These are phyloP conservation scores for Umimayanthus chanpuru DNA, from an alignment of 92 coral and sea anemone genomes.

Conservation along the genomic window DNA sequence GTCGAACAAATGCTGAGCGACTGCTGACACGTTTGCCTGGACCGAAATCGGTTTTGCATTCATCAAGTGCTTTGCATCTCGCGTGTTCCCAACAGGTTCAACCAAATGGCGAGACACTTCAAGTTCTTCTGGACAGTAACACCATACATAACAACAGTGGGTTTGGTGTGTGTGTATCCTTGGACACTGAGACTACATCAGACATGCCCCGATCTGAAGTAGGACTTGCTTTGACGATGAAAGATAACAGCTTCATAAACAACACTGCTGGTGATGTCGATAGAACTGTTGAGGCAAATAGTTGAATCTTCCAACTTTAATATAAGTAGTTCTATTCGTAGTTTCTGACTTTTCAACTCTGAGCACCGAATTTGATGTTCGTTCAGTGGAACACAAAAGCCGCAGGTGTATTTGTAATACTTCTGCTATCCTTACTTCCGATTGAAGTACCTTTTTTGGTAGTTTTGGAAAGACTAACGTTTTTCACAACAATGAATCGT, in stretches of 20 bases:
- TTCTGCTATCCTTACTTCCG: background rate
- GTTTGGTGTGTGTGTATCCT: slow-evolving; percentile 75
- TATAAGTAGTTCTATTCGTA: background rate
- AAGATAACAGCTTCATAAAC: slow-evolving; percentile 71
- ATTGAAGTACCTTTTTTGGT: background rate
- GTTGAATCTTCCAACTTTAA: background rate
- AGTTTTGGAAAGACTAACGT: background rate
- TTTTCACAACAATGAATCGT: too few species aligned
- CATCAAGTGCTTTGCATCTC: background rate
- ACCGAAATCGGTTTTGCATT: background rate
- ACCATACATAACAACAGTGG: slow-evolving; percentile 74
- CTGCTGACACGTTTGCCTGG: too few species aligned
- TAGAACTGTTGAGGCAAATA: slow-evolving; percentile 39
- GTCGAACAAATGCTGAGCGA: too few species aligned
- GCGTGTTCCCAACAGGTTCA: slow-evolving; percentile 46
- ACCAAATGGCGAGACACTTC: slow-evolving; percentile 52
- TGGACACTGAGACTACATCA: slow-evolving; percentile 48
- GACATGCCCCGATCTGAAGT: slow-evolving; percentile 54
- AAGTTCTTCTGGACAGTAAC: slow-evolving; percentile 67
- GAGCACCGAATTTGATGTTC: background rate
- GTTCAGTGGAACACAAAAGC: background rate
- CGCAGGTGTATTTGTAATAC: too few species aligned
- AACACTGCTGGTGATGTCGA: slow-evolving; percentile 74
- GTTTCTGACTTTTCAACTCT: background rate
- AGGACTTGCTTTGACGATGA: slow-evolving; percentile 64